These are phyloP conservation scores for Neria commutata DNA, from an alignment of 2,888 invertebrate genomes.

Conservation along the genomic window DNA sequence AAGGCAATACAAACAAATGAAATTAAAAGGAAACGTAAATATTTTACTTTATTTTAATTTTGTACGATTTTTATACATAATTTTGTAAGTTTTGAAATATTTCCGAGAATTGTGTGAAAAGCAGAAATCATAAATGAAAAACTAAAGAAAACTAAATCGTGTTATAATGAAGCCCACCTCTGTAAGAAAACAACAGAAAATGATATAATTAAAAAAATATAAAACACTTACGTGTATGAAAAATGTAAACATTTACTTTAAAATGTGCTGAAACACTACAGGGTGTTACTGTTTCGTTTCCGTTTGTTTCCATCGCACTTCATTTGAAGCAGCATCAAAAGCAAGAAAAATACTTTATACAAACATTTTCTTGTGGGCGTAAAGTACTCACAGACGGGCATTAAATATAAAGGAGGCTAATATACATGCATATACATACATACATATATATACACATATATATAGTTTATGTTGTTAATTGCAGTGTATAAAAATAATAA, in stretches of 20 bases:
- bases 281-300: too few species aligned
- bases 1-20: too few species aligned
- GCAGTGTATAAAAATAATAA: constrained; percentile 7
- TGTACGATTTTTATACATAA: constrained; percentile 50
- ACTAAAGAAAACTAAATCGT: too few species aligned
- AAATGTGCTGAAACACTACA: constrained; percentile 3
- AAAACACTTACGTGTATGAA: background rate
- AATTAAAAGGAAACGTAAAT: constrained; percentile 38
- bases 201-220: background rate
- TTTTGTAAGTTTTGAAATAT: constrained; percentile 29
- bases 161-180: constrained; percentile 41
- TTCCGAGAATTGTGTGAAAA: constrained; percentile 33
- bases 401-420: too few species aligned
- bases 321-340: too few species aligned
- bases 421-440: background rate
- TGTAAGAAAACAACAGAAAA: constrained; percentile 33
- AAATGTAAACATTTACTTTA: background rate
- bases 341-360: too few species aligned
- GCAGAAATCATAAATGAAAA: constrained; percentile 25
- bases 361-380: too few species aligned
- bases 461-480: background rate
- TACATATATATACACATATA: background rate
- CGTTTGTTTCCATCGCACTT: too few species aligned
- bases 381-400: too few species aligned
- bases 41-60: constrained; percentile 51